Percentiles rank a stretch among this genome's conserved stretches.
Evolutionary conservation across 2,113 vertebrate genomes (phyloP).

Genomic region (Lates calcarifer): DNA sequence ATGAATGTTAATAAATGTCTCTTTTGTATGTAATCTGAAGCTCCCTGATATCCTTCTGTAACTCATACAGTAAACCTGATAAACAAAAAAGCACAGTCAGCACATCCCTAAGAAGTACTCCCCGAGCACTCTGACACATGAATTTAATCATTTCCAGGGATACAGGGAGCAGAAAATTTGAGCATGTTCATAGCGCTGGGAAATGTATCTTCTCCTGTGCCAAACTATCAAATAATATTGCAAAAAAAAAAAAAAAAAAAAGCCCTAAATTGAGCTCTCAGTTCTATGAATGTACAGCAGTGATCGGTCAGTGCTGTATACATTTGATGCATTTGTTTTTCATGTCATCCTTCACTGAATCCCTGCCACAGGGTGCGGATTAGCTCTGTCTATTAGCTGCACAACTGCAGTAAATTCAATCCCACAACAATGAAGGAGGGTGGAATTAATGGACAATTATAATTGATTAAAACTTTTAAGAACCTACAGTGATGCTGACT

Average conservation of each 20-base stretch:
- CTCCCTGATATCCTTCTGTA: not conserved
- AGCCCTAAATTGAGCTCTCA: not conserved
- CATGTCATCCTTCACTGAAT: conserved; percentile 14
- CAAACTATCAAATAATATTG: not conserved
- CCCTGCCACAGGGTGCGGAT: conserved; percentile 20
- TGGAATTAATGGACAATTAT: conserved; percentile 37
- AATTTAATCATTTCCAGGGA: not conserved
- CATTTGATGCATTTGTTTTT: not conserved
- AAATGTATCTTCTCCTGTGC: not conserved
- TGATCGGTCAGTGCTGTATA: not conserved
- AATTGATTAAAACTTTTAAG: conserved; percentile 60
- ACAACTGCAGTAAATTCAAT: conserved; percentile 25
- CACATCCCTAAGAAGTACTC: not conserved
- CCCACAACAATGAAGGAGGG: conserved; percentile 3
- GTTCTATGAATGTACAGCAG: not conserved
- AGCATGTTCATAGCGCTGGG: not conserved
- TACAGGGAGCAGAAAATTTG: not conserved
- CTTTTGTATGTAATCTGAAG: not conserved
- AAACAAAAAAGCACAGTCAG: conserved; percentile 12
- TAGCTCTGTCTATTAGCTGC: conserved; percentile 32
- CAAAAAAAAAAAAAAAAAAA: too few relatives aligned
- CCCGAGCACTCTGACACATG: not conserved
- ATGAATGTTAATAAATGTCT: not conserved
- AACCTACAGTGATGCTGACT: conserved; percentile 60
- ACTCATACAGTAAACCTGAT: conserved; percentile 3